Conservation (phyloP, 2,888 invertebrate genomes). For the Eremobia ochroleuca region DNA sequence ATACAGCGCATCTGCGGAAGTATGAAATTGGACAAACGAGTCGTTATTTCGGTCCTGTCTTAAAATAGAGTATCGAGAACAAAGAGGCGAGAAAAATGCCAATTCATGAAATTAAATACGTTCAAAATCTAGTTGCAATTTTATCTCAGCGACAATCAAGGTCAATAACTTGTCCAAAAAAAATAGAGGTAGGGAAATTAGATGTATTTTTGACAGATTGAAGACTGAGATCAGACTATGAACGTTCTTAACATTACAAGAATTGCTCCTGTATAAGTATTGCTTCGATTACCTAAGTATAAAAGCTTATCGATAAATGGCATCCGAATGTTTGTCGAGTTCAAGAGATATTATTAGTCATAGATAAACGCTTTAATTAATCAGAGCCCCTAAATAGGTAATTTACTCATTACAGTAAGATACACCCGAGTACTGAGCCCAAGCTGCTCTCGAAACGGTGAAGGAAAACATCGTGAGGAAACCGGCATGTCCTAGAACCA, state of each 20-base stretch:
- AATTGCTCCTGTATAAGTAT: neutral
- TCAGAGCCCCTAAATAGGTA: neutral
- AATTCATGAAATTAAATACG: neutral
- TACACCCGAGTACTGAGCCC: too few species aligned
- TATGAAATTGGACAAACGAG: neutral
- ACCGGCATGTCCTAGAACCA: too few species aligned
- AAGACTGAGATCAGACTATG: neutral
- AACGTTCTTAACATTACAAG: neutral
- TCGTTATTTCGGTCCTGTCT: neutral
- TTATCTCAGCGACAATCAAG: neutral
- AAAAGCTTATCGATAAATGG: neutral
- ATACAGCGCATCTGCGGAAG: conserved; percentile 12
- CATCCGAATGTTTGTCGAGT: neutral
- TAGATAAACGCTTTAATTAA: neutral
- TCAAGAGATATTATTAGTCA: neutral
- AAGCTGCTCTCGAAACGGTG: too few species aligned
- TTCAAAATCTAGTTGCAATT: too few species aligned
- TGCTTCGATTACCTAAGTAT: neutral
- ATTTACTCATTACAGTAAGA: too few species aligned
- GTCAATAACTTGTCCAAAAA: neutral
- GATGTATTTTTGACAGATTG: neutral
- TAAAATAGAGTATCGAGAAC: neutral
- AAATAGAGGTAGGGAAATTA: too few species aligned
- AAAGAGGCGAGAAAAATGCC: neutral
- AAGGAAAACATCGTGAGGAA: too few species aligned